A percentile compares a stretch with the other conserved stretches of the same genome.
Conservation (phyloP, 2,113 vertebrate genomes). For the Elephas maximus region DNA sequence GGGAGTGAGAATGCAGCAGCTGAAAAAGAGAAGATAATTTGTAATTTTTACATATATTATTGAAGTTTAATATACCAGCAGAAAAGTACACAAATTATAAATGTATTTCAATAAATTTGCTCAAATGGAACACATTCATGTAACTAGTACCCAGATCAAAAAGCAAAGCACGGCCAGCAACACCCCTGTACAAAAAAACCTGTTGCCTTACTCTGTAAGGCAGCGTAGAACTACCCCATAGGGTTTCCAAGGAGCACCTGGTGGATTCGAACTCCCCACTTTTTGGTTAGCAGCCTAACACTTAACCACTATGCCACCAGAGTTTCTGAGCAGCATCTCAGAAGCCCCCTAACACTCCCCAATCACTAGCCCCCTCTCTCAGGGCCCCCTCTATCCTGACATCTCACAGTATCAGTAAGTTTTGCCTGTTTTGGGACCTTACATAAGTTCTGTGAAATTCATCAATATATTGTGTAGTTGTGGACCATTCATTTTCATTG, state of each 20-base stretch:
- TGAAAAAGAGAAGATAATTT: slow-evolving; percentile 31
- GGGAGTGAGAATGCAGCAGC: not conserved
- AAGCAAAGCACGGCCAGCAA: not conserved
- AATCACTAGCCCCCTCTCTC: not conserved
- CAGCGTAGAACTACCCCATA: no score
- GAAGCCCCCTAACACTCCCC: not conserved
- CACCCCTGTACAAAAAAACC: not conserved
- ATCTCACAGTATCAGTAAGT: not conserved
- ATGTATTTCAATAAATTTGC: not conserved
- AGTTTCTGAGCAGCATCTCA: no score
- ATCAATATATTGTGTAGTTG: not conserved
- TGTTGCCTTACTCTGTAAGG: no score
- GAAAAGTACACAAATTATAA: not conserved
- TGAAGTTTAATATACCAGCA: slow-evolving; percentile 34
- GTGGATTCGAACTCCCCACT: no score
- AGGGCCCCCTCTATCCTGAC: not conserved
- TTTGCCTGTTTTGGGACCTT: slow-evolving; percentile 21
- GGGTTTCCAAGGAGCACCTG: no score
- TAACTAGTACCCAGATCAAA: not conserved
- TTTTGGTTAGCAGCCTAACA: no score
- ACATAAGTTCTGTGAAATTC: not conserved
- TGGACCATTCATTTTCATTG: not conserved
- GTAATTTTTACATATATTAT: slow-evolving; percentile 35
- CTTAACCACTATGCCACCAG: no score
- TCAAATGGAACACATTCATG: slow-evolving; percentile 16